A percentile compares a stretch with the other conserved stretches of the same genome.
Conservation (phyloP, 1,140 invertebrate genomes). For the Aphaenogaster rudis region DNA sequence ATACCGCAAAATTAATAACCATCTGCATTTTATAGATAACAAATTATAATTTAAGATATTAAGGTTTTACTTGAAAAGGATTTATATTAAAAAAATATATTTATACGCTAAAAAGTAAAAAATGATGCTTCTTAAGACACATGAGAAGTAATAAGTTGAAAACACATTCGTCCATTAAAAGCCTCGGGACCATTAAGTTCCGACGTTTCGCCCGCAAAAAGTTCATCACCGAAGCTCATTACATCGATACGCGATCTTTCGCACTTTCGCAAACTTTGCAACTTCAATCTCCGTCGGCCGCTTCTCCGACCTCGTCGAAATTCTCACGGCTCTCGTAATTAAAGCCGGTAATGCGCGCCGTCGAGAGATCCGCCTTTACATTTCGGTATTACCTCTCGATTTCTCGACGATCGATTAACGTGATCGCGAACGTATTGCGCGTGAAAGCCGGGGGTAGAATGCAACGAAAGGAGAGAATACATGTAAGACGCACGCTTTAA, state of each 20-base stretch:
- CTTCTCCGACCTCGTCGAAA: conserved; percentile 64
- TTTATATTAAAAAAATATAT: background rate
- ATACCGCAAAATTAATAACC: background rate
- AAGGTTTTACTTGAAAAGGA: background rate
- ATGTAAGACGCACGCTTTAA: conserved; percentile 8
- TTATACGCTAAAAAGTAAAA: background rate
- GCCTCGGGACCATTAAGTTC: conserved; percentile 48
- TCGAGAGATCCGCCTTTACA: conserved; percentile 66
- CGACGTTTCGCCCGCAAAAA: conserved; percentile 41
- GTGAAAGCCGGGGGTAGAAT: background rate
- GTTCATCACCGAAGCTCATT: conserved; percentile 67
- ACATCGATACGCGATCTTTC: conserved; percentile 71
- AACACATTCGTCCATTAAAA: conserved; percentile 32
- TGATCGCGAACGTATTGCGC: conserved; percentile 54
- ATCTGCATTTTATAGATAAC: no score
- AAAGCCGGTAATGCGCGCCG: conserved; percentile 67
- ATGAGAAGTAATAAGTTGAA: conserved; percentile 40
- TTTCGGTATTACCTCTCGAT: conserved; percentile 62
- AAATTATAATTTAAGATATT: background rate
- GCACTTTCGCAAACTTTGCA: conserved; percentile 61
- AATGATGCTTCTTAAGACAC: conserved; percentile 17
- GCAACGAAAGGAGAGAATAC: background rate
- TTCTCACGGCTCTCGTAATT: conserved; percentile 76
- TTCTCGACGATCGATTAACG: conserved; percentile 70
- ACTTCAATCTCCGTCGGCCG: conserved; percentile 65